Conservation (phyloP, 2,797 vertebrate species). For the Cyprinodon diabolis region DNA sequence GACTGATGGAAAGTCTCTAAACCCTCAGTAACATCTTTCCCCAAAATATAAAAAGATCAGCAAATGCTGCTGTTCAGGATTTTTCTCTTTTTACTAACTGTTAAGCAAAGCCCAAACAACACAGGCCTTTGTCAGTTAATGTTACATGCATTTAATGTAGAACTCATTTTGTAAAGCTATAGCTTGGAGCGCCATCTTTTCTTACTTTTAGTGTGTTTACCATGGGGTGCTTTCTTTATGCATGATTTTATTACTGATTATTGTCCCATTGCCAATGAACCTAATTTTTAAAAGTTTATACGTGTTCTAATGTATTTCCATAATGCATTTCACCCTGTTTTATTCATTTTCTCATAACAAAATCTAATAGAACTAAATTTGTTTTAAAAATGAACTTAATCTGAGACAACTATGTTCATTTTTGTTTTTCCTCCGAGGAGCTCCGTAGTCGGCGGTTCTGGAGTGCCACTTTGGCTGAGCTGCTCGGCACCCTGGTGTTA, state of each 20-base stretch:
- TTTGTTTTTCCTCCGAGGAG: slow-evolving; percentile 68
- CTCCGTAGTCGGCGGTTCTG: slow-evolving; percentile 82
- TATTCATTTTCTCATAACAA: background rate
- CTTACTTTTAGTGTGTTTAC: background rate
- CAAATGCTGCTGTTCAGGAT: no score
- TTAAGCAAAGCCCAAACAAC: background rate
- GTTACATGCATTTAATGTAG: background rate
- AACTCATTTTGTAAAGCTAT: no score
- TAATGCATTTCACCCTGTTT: background rate
- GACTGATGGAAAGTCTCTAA: background rate
- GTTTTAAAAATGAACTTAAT: slow-evolving; percentile 8
- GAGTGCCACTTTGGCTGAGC: slow-evolving; percentile 80
- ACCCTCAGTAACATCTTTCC: background rate
- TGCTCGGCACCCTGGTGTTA: slow-evolving; percentile 81
- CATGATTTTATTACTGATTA: background rate
- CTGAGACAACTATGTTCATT: slow-evolving; percentile 12
- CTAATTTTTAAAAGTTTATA: background rate
- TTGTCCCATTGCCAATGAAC: background rate
- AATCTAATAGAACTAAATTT: background rate
- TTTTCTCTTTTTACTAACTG: no score
- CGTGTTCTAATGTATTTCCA: background rate
- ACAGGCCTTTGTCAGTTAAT: background rate
- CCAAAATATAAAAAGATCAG: background rate
- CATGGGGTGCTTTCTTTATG: background rate
- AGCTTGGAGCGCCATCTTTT: no score